Evolutionary conservation across 2,888 invertebrate genomes (phyloP).

Genomic region (Callyntrura sp.): DNA sequence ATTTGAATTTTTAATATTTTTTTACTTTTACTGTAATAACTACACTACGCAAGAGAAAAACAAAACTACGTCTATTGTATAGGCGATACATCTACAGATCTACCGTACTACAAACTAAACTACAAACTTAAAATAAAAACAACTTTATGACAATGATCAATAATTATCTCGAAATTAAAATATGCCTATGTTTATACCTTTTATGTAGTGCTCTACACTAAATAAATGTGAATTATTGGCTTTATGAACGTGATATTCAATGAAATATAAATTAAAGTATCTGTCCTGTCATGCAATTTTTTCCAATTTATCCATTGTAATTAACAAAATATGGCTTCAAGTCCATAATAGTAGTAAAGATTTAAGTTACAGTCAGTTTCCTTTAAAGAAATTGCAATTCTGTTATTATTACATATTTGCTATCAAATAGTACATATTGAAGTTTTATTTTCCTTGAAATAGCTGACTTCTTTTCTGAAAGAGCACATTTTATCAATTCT

Average conservation of each 20-base stretch:
- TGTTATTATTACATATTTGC: neutral
- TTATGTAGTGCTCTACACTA: constrained; percentile 56
- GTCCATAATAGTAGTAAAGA: constrained; percentile 53
- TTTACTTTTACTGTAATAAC: neutral
- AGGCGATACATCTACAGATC: neutral
- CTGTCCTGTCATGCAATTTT: constrained; percentile 61
- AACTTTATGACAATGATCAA: constrained; percentile 13
- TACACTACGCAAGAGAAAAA: neutral
- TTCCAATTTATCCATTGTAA: constrained; percentile 9
- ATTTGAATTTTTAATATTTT: constrained; percentile 1
- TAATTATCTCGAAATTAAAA: constrained; percentile 56
- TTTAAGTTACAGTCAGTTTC: constrained; percentile 65
- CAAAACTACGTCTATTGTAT: neutral
- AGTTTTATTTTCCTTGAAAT: constrained; percentile 32
- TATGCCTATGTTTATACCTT: neutral
- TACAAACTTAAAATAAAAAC: neutral
- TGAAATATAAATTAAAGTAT: constrained; percentile 59
- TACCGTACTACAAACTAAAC: constrained; percentile 34
- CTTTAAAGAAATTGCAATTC: constrained; percentile 30
- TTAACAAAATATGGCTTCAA: constrained; percentile 52
- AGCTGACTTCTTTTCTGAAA: constrained; percentile 53
- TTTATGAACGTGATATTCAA: constrained; percentile 29
- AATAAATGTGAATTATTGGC: constrained; percentile 54
- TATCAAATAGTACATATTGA: constrained; percentile 12
- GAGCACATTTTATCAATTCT: constrained; percentile 46